Base-by-base conservation (phyloP, 2,888 invertebrate genomes). In the Elmis aenea region DNA sequence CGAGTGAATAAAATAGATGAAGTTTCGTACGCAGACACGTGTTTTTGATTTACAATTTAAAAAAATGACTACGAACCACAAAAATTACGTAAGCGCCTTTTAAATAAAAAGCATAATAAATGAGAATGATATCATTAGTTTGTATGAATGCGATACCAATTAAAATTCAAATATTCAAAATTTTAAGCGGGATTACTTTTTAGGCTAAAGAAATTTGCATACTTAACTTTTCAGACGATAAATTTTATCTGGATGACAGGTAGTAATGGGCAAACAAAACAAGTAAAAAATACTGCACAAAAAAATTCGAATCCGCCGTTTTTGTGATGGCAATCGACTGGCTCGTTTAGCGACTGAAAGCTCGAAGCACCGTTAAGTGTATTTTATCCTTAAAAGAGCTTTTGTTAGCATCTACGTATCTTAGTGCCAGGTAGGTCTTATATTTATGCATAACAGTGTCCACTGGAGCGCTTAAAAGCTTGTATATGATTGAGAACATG, bases 111-210 rank as follows among this genome's bases (percentile, higher is more conserved):
- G 20, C 8, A 16, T 18, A 16, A 4, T 13, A 28, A 14, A 3
- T 8, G 5, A 5, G 30, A 21, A 22, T 22, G 8, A 22, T 22
- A 30, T 30, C 21, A 14, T 30, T 21, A 13, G 13, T 14, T 8
- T 22, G 21, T 12, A 22, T 11, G 18, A 20, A 20, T 13, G 9
- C n/a, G n/a, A n/a, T n/a, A 33, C 37, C 24, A 37, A 42, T 42
- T 42, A 37, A 42, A 37, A 42, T 42, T 42, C 33, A 42, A 42
- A 42, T 42, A 24, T 33, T 42, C 40, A n/a, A 22, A 30, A 37
- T 37, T 25, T 32, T 13, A 32, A 31, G 30, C 32, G 27, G 16
- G 24, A 33, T 33, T 28, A 33, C n/a, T 38, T 32, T 27, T 33
- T 32, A 38, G 25, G 24, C 20, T 13, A 24, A 26, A 34, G n/a